These are phyloP conservation scores for Emys orbicularis DNA, from an alignment of 2,797 vertebrate species.

Conservation along the genomic window DNA sequence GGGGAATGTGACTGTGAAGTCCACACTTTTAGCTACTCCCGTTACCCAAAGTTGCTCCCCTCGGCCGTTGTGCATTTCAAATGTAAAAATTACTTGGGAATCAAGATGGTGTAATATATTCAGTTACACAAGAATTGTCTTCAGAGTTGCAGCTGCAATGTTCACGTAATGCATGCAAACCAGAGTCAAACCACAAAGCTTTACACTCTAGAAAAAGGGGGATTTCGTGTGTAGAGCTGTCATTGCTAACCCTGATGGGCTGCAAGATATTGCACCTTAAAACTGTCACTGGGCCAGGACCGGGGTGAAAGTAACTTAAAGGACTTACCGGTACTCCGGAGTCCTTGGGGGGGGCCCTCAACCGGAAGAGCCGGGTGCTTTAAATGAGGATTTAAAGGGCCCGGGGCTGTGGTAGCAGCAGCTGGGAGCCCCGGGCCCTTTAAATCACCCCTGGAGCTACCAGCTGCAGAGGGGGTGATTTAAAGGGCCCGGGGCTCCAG, in stretches of 20 bases:
- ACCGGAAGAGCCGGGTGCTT: too few species aligned
- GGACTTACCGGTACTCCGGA: too few species aligned
- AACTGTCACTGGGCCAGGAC: background rate
- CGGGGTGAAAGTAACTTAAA: too few species aligned
- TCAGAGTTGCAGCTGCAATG: background rate
- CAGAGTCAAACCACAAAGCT: background rate
- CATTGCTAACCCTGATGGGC: background rate
- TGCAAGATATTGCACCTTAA: background rate
- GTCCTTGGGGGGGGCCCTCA: too few species aligned
- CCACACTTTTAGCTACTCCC: background rate
- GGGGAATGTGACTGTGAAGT: background rate
- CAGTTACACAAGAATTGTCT: background rate
- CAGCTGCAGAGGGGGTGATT: too few species aligned
- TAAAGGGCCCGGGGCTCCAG: too few species aligned
- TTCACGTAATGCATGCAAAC: accelerated
- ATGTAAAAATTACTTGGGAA: background rate
- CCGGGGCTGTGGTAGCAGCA: too few species aligned
- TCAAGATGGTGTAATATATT: background rate
- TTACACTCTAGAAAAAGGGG: background rate
- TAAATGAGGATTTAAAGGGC: too few species aligned
- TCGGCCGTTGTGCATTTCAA: background rate
- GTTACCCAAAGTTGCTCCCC: background rate
- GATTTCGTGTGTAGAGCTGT: background rate
- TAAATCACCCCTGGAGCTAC: too few species aligned
- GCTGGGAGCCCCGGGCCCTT: too few species aligned